Evolutionary conservation across 2,113 vertebrate species (phyloP), one percentile per base, ranked within the genome.

Genomic region (Lophochroa leadbeateri): DNA sequence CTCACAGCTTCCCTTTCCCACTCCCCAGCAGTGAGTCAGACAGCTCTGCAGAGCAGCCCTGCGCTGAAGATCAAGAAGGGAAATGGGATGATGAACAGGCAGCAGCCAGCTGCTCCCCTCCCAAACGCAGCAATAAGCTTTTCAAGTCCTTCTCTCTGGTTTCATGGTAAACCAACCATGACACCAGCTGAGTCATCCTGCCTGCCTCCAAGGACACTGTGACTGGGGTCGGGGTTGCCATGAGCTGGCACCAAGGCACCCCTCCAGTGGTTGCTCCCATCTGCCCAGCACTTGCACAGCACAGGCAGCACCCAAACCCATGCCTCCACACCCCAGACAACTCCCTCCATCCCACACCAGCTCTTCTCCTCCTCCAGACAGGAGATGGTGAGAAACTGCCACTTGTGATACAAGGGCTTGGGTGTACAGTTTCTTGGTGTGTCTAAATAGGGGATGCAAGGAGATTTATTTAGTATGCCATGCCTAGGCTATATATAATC

Each of bases 151-250:
- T n/a, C 10, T 82, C 16, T 43, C 50, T 7, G 39, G 3, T 43
- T 89, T 58, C 17, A 43, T 58, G 60, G 25, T 28, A n/a, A 23
- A 39, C 11, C 61, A 72, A 14, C 53, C 37, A 7, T 4, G 50
- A 4, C 35, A 10, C n/a, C 28, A 6, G 6, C 24, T 17, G 46
- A 70, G 50, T 2, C 65, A 69, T 28, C 47, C 68, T 63, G 31
- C 58, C 58, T 55, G 44, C 53, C 41, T 25, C n/a, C 0, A 9
- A 76, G 64, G 57, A 14, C 20, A 17, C 69, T 0, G 0, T 3
- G 52, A 13, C 39, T 29, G 23, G 37, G 55, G 15, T 1, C 6
- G 13, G 74, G 44, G 53, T 74, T 80, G 76, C 6, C 20, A 35
- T 58, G 57, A 58, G 33, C 33, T 35, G 57, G 33, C 57, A 58